phyloP scores from a whole-genome alignment of 2,888 invertebrate genomes.

The Fragum sueziense region DNA sequence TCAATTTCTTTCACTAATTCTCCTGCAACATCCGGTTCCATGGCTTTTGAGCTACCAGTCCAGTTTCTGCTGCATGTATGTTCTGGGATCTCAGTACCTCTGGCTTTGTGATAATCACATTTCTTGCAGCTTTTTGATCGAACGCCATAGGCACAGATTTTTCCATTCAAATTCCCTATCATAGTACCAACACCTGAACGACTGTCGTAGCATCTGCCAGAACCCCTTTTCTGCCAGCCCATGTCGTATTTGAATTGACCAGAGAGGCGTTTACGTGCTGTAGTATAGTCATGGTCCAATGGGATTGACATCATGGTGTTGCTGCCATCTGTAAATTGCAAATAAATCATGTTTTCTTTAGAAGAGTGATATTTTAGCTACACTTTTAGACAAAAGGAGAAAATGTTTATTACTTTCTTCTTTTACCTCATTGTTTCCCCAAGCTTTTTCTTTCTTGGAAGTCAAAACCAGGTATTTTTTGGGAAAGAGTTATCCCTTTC shows the following conservation, averaged over 20 bases:
- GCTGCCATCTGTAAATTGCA: too few relatives aligned
- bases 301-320: too few relatives aligned
- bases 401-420: too few relatives aligned
- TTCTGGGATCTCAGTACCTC: background rate
- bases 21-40: slow-evolving; percentile 38
- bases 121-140: slow-evolving; percentile 28
- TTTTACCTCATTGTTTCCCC: too few relatives aligned
- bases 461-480: too few relatives aligned
- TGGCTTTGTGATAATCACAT: slow-evolving; percentile 2
- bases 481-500: too few relatives aligned
- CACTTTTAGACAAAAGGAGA: too few relatives aligned
- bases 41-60: slow-evolving; percentile 35
- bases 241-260: slow-evolving; percentile 31
- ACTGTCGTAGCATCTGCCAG: slow-evolving; percentile 28
- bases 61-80: slow-evolving; percentile 30
- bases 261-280: too few relatives aligned
- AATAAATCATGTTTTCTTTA: too few relatives aligned
- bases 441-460: too few relatives aligned
- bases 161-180: slow-evolving; percentile 29
- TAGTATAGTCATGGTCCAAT: too few relatives aligned
- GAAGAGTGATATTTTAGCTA: too few relatives aligned
- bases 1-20: slow-evolving; percentile 25
- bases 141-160: slow-evolving; percentile 16
- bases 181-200: slow-evolving; percentile 32
- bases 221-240: slow-evolving; percentile 42